Conservation (phyloP, 2,797 vertebrate species). For the Notolepis coatsorum region DNA sequence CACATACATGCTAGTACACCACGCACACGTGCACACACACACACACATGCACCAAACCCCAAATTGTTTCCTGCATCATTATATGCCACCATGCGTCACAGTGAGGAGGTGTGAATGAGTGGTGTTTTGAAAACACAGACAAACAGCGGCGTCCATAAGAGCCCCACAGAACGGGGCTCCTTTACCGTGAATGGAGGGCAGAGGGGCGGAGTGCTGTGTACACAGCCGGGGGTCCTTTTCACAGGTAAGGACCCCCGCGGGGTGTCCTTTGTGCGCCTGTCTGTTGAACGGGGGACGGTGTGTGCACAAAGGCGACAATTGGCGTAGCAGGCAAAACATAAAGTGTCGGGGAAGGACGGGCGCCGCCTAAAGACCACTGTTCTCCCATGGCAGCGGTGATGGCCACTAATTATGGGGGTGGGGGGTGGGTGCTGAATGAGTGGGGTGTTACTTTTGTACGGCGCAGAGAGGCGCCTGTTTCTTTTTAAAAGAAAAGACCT, state of each 20-base stretch:
- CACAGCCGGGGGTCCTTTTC: conserved; percentile 82
- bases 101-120: conserved; percentile 75
- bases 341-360: conserved; percentile 81
- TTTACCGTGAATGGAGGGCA: conserved; percentile 78
- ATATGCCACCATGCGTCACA: conserved; percentile 62
- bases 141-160: conserved; percentile 79
- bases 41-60: not conserved
- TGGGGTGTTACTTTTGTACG: conserved; percentile 43
- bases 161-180: conserved; percentile 77
- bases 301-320: conserved; percentile 82
- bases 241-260: conserved; percentile 83
- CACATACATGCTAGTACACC: too few relatives aligned
- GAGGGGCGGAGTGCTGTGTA: conserved; percentile 73
- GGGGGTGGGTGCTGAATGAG: conserved; percentile 47
- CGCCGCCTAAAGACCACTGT: conserved; percentile 77
- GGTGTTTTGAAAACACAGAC: conserved; percentile 85
- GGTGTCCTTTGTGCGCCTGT: conserved; percentile 78
- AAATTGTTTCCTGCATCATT: conserved; percentile 79
- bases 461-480: conserved; percentile 53
- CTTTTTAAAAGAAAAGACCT: conserved; percentile 65
- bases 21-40: not conserved
- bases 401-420: conserved; percentile 77
- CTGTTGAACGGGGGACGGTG: conserved; percentile 75
- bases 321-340: conserved; percentile 74
- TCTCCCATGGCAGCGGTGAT: conserved; percentile 74